phyloP scores from a whole-genome alignment of 2,113 vertebrate genomes.

The Maccullochella peelii region DNA sequence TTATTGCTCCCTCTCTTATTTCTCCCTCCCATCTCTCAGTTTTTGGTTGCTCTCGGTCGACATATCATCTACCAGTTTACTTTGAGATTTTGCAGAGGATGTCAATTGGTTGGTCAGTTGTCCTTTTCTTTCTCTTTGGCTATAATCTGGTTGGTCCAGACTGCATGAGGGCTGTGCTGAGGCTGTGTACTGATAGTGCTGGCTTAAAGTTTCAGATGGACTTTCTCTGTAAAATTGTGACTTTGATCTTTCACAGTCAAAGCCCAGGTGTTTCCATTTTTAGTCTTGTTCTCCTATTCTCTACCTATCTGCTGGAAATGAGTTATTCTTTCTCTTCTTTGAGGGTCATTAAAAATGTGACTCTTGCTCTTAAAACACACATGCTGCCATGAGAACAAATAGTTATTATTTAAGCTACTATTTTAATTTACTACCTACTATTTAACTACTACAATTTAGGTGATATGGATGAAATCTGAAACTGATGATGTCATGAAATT shows the following conservation, averaged over 20 bases:
- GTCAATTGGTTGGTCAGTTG: no score
- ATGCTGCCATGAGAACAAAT: background rate
- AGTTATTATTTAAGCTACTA: background rate
- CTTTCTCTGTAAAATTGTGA: background rate
- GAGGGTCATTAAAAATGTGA: background rate
- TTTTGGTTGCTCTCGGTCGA: background rate
- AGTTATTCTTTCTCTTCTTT: background rate
- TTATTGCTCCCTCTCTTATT: background rate
- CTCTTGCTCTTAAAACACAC: background rate
- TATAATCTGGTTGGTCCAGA: background rate
- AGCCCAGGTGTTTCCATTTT: background rate
- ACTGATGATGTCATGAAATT: background rate
- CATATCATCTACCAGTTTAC: background rate
- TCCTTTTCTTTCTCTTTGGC: background rate
- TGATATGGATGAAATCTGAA: background rate
- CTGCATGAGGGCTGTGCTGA: background rate
- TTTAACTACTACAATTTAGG: background rate
- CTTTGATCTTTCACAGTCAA: no score
- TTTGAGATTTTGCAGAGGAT: background rate
- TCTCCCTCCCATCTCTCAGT: background rate
- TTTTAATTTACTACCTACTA: background rate
- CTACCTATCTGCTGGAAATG: background rate
- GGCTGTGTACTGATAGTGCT: background rate
- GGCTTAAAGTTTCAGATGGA: background rate
- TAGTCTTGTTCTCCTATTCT: background rate